These are phyloP conservation scores for Ancistrus triradiatus DNA, from an alignment of 2,113 vertebrate genomes.

Conservation along the genomic window DNA sequence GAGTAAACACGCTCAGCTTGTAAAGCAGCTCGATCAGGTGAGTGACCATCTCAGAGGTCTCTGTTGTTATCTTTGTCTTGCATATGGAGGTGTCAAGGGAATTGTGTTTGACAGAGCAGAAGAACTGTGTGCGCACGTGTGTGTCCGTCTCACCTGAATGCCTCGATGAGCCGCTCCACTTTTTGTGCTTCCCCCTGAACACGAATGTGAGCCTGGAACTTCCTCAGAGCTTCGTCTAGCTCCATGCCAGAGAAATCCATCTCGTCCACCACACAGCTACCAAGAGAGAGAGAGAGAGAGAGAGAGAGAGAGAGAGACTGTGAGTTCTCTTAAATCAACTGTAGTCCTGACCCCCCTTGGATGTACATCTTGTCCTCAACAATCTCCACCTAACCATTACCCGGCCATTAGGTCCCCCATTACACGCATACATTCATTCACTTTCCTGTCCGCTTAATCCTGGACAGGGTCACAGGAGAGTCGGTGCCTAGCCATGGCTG, in stretches of 20 bases:
- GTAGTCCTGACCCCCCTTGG: no score
- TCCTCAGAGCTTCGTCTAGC: constrained; percentile 93
- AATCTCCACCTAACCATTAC: no score
- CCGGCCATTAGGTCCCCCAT: no score
- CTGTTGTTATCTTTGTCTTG: constrained; percentile 2
- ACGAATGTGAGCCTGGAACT: constrained; percentile 97
- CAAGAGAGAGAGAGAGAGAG: not conserved
- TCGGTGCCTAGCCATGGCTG: no score
- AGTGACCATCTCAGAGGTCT: constrained; percentile 16
- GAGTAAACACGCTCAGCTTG: no score
- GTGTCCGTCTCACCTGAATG: constrained; percentile 79
- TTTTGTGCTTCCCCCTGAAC: constrained; percentile 98
- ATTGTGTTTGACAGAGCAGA: not conserved
- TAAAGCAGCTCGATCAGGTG: not conserved
- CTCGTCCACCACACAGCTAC: constrained; percentile 94
- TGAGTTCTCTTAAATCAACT: no score
- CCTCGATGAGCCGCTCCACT: constrained; percentile 94
- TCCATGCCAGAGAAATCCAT: constrained; percentile 98
- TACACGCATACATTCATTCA: no score
- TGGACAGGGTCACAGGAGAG: no score
- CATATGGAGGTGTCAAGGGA: constrained; percentile 13
- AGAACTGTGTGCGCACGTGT: not conserved
- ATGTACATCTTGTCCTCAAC: no score
- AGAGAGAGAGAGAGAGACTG: no score
- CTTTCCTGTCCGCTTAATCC: no score